A percentile compares a stretch with the other conserved stretches of the same genome.
Conservation (phyloP, 30 jellyfish, hydroid and myxozoan genomes). For the Hydractinia symbiolongicarpus region DNA sequence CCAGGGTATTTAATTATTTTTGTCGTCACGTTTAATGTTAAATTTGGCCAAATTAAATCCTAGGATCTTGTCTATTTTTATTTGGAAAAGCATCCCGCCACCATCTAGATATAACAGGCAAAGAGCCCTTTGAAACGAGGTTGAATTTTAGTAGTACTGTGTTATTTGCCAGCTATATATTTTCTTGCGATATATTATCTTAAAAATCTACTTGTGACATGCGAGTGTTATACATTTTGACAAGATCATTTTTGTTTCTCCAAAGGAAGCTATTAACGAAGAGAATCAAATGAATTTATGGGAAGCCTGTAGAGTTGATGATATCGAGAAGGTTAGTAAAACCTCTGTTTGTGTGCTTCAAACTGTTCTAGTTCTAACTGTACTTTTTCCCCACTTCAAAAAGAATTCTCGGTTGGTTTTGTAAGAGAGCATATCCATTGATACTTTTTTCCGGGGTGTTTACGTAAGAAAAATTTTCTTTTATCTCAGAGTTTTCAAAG, state of each 20-base stretch:
- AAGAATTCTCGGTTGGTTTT: background rate
- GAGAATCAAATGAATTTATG: conserved; percentile 18
- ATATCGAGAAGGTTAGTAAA: conserved; percentile 11
- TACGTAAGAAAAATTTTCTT: background rate
- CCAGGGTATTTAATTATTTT: background rate
- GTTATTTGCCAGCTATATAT: too few relatives aligned
- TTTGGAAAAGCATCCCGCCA: too few relatives aligned
- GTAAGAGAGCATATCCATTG: background rate
- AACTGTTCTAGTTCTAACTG: too few relatives aligned
- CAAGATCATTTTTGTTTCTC: background rate
- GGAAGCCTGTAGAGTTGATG: conserved; percentile 34
- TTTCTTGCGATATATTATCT: too few relatives aligned
- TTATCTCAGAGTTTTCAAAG: background rate
- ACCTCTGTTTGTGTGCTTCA: background rate
- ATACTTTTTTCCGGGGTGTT: background rate
- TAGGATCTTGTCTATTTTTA: too few relatives aligned
- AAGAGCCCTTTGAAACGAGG: too few relatives aligned
- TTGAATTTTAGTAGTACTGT: too few relatives aligned
- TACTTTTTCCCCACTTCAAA: too few relatives aligned
- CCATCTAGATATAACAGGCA: too few relatives aligned
- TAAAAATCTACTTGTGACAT: too few relatives aligned
- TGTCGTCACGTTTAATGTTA: too few relatives aligned
- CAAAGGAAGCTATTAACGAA: conserved; percentile 21
- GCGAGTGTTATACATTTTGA: background rate
- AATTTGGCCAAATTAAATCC: too few relatives aligned